A percentile compares a stretch with the other conserved stretches of the same genome.
phyloP scores from a whole-genome alignment of 2,888 invertebrate genomes.

The Didymodactylos carnosus region DNA sequence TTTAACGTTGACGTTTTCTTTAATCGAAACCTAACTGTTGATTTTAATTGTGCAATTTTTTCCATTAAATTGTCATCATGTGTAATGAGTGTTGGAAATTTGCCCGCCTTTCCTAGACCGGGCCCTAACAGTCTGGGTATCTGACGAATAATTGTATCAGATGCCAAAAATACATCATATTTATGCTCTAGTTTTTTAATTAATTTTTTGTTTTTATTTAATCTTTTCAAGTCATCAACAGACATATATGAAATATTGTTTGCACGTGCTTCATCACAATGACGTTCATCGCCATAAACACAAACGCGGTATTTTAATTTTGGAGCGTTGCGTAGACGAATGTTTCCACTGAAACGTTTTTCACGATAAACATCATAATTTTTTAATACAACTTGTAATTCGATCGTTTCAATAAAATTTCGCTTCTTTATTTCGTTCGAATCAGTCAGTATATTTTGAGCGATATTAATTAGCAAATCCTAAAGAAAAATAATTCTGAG shows the following conservation, averaged over 20 bases:
- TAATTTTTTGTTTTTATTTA: conserved; percentile 98
- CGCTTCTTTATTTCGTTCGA: too few species aligned
- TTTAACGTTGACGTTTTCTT: conserved; percentile 96
- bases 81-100: conserved; percentile 91
- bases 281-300: conserved; percentile 92
- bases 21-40: conserved; percentile 99
- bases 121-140: conserved; percentile 47
- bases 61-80: conserved; percentile 84
- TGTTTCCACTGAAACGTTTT: conserved; percentile 99
- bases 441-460: too few species aligned
- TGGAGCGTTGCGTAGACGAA: conserved; percentile 94
- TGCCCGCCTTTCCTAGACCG: conserved; percentile 96
- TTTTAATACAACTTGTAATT: conserved; percentile 95
- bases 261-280: conserved; percentile 90
- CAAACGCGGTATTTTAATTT: conserved; percentile 97
- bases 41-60: conserved; percentile 93
- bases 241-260: conserved; percentile 83
- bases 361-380: conserved; percentile 99
- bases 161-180: conserved; percentile 95
- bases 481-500: too few species aligned
- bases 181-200: conserved; percentile 86
- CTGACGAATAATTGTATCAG: conserved; percentile 79
- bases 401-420: conserved; percentile 85
- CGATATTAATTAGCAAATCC: too few species aligned
- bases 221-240: conserved; percentile 86